Base-by-base conservation (phyloP, 2,888 invertebrate genomes). In the Platycheirus rosarum region DNA sequence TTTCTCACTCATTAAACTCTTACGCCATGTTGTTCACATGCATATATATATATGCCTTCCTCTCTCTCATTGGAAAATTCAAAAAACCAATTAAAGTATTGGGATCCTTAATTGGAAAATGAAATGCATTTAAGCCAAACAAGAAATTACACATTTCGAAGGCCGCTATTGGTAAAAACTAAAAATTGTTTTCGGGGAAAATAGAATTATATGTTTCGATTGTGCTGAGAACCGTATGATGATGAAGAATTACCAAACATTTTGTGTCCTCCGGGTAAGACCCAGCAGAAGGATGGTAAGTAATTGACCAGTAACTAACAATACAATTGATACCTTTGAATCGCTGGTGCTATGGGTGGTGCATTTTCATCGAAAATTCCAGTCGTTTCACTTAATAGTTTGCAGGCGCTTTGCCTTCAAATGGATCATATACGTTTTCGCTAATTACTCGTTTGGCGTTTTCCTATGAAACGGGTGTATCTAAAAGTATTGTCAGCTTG, bases 51-150 rank as follows among this genome's bases (percentile, higher is more conserved):
- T 32, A 32, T 32, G 2, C 8, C 29, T 20, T n/a, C 26, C 23
- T 14, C 18, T 68, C 37, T 14, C 18, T 68, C 32, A 69, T 57
- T 65, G 80, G 69, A 46, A 70, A 75, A 70, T 69, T 75, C 69
- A 75, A 80, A 75, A 80, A 80, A 75, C 80, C 75, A 80, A 80
- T 80, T 80, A 80, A 80, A 70, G 76, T 80, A 70, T 76, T 46
- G 40, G 80, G 80, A 60, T 80, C 76, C 60, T 80, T 80, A 76
- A 80, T 44, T 51, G 60, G 70, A 53, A 29, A 37, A 62, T 66
- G 70, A 46, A 75, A 75, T 80, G 75, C 65, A 76, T 62, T 78
- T 51, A 57, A 49, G 57, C 29, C 42, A 44, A 60, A 60, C 44
- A 29, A 44, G 44, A 26, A 35, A 48, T 11, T 70, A 46, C 26